Conservation (phyloP, 2,888 invertebrate genomes). For the Calliphora vomitoria region DNA sequence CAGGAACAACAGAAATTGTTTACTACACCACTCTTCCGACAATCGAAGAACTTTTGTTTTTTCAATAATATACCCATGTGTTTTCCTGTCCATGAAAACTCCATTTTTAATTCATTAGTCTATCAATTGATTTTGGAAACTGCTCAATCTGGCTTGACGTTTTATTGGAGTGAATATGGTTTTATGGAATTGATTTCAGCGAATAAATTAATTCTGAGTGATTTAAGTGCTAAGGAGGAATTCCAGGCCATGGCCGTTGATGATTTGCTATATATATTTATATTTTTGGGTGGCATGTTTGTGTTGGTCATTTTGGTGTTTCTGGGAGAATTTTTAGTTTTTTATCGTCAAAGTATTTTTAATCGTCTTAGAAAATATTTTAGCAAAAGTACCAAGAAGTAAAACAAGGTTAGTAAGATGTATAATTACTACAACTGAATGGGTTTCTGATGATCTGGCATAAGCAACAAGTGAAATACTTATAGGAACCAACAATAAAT, state of each 20-base stretch:
- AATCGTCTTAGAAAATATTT: neutral
- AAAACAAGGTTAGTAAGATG: neutral
- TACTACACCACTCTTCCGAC: conserved; percentile 78
- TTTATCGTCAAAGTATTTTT: conserved; percentile 34
- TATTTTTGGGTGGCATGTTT: conserved; percentile 77
- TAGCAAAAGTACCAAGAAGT: neutral
- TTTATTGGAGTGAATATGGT: conserved; percentile 76
- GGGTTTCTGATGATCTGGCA: no score
- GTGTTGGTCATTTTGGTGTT: conserved; percentile 74
- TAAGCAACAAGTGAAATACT: no score
- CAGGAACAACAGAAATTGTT: conserved; percentile 80
- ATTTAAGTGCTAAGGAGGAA: conserved; percentile 75
- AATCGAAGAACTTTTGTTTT: conserved; percentile 78
- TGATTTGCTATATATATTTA: conserved; percentile 79
- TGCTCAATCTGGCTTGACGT: conserved; percentile 75
- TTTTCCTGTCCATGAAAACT: conserved; percentile 80
- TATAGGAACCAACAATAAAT: no score
- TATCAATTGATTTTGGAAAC: conserved; percentile 77
- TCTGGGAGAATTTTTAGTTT: conserved; percentile 73
- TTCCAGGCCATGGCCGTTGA: conserved; percentile 78
- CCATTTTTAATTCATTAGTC: conserved; percentile 77
- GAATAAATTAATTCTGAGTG: conserved; percentile 75
- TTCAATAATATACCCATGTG: conserved; percentile 78
- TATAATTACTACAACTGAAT: no score
- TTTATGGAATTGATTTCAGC: conserved; percentile 78